phyloP scores from a whole-genome alignment of 2,888 invertebrate genomes.

The Elegia similella region DNA sequence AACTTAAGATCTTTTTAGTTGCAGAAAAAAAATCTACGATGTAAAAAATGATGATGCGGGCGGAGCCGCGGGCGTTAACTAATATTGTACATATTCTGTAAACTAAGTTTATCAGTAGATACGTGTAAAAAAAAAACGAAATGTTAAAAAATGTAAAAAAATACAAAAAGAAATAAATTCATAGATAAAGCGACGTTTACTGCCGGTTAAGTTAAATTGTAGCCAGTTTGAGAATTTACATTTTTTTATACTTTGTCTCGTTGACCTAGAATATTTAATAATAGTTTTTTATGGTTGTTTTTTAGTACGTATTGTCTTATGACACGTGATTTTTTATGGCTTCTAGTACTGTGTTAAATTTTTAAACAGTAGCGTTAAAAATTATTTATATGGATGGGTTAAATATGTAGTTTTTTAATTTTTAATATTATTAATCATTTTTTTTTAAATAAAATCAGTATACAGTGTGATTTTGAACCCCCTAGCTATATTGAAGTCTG shows the following conservation, averaged over 20 bases:
- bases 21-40: too few species aligned
- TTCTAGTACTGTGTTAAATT: too few species aligned
- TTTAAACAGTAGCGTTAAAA: too few species aligned
- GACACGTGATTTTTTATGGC: not conserved
- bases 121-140: not conserved
- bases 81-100: not conserved
- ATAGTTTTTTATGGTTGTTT: not conserved
- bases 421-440: too few species aligned
- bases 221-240: not conserved
- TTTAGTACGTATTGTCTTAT: not conserved
- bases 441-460: too few species aligned
- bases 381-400: too few species aligned
- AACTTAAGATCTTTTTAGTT: too few species aligned
- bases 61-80: too few species aligned
- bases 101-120: not conserved
- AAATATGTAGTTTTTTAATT: too few species aligned
- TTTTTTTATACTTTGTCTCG: slow-evolving; percentile 12
- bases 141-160: not conserved
- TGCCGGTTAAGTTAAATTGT: slow-evolving; percentile 3
- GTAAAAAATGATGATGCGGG: too few species aligned
- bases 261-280: slow-evolving; percentile 4
- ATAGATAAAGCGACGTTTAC: slow-evolving; percentile 10
- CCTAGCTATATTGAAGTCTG: too few species aligned
- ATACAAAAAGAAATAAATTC: slow-evolving; percentile 15
- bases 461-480: too few species aligned